These are phyloP conservation scores for Acleris cristana DNA, from an alignment of 2,888 invertebrate species.

Conservation along the genomic window DNA sequence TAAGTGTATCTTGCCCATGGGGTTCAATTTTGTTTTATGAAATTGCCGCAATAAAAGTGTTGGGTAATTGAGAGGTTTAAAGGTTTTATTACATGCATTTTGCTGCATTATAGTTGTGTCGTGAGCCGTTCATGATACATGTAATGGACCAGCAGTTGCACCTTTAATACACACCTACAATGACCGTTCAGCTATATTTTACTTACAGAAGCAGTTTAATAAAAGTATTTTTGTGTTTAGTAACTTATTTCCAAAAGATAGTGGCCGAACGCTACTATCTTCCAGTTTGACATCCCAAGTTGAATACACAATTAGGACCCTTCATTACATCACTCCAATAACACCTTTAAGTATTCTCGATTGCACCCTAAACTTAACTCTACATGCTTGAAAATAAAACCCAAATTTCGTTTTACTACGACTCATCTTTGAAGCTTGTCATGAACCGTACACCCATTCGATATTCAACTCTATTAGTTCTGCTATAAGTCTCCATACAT, in stretches of 20 bases:
- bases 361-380: constrained; percentile 41
- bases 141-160: constrained; percentile 10
- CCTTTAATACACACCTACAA: neutral
- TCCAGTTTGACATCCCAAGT: constrained; percentile 64
- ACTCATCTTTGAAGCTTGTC: too few relatives aligned
- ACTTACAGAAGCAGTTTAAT: neutral
- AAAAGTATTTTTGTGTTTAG: neutral
- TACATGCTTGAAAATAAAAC: constrained; percentile 37
- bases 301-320: constrained; percentile 81
- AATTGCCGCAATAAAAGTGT: constrained; percentile 78
- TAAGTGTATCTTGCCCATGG: constrained; percentile 73
- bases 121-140: constrained; percentile 15
- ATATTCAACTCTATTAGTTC: neutral
- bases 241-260: constrained; percentile 9
- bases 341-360: constrained; percentile 68
- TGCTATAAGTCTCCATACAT: constrained; percentile 38
- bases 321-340: constrained; percentile 82
- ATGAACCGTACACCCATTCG: neutral
- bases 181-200: neutral
- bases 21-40: constrained; percentile 74
- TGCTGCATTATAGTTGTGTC: constrained; percentile 35
- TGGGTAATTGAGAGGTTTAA: constrained; percentile 74
- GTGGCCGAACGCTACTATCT: constrained; percentile 53
- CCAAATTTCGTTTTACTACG: too few relatives aligned
- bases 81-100: constrained; percentile 60